Evolutionary conservation across 2,113 vertebrate genomes (phyloP), one percentile per base, ranked within the genome.

Genomic region (Synodontis membranacea): DNA sequence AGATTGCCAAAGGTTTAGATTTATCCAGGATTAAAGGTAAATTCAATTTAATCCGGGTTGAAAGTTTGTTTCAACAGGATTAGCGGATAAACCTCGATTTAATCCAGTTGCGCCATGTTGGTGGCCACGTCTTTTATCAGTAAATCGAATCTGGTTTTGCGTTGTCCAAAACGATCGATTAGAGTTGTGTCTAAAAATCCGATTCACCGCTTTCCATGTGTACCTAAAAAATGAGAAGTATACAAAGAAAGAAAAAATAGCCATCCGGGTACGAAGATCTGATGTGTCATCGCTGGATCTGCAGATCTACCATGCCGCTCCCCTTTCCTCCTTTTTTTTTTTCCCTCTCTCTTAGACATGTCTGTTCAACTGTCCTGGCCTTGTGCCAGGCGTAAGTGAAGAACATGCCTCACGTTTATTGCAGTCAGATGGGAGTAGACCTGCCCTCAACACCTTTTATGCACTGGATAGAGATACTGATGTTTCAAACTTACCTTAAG

Each of bases 381-480:
- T 50, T 17, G 34, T 28, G 62, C 72, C 87, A 90, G 31, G 78
- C 83, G 44, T 78, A 83, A 84, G 28, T 37, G 52, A 68, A 48
- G 84, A 89, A 88, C 86, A 48, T 86, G 64, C 66, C 82, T 88
- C 25, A 23, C 19, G 56, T 78, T 90, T 86, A 82, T 88, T 74
- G 34, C 86, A 88, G 70, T 54, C 56, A 12, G 82, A 72, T 79
- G 37, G 80, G 31, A 89, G 64, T 72, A 62, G 82, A 83, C 28
- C 25, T 78, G 21, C 52, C 37, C 25, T 90, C 83, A 78, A 80
- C 88, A 88, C 31, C 54, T 62, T 56, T 34, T 17, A 62, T 39
- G 42, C 37, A 58, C 31, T 80, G 5, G 11, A 50, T 64, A 78
- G 3, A 25, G 23, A 10, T 46, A 12, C 34, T 42, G 70, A 34